These are phyloP conservation scores for Campaea margaritaria DNA, from an alignment of 2,888 invertebrate genomes.

Conservation along the genomic window DNA sequence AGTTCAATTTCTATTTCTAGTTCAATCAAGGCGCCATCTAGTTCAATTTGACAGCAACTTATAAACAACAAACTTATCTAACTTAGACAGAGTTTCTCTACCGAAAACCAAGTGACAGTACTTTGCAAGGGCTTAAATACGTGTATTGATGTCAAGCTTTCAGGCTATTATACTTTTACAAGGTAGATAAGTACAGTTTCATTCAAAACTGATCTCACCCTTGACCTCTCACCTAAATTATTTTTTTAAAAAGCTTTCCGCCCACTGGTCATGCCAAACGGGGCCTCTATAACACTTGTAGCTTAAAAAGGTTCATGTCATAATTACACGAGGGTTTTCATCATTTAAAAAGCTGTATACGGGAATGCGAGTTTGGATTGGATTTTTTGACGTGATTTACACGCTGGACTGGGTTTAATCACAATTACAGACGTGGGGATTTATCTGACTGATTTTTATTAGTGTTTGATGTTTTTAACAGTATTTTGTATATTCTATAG, in stretches of 20 bases:
- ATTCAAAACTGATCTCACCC: slow-evolving; percentile 10
- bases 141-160: background rate
- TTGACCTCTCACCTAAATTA: slow-evolving; percentile 17
- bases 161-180: too few species aligned
- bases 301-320: slow-evolving; percentile 52
- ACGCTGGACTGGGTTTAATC: slow-evolving; percentile 36
- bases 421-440: slow-evolving; percentile 25
- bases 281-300: slow-evolving; percentile 28
- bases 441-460: slow-evolving; percentile 8
- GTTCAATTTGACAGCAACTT: too few species aligned
- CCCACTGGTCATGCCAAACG: slow-evolving; percentile 3
- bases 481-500: too few species aligned
- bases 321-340: slow-evolving; percentile 51
- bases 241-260: slow-evolving; percentile 6
- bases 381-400: slow-evolving; percentile 44
- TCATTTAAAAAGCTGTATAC: slow-evolving; percentile 50
- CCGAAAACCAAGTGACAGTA: too few species aligned
- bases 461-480: background rate
- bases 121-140: too few species aligned
- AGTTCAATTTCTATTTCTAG: too few species aligned
- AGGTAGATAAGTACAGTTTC: background rate
- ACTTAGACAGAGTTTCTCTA: too few species aligned
- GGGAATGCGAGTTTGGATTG: slow-evolving; percentile 45
- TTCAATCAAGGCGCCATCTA: too few species aligned
- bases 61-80: too few species aligned